Conservation (phyloP, 64 coral and sea anemone genomes). For the Pocillopora damicornis region DNA sequence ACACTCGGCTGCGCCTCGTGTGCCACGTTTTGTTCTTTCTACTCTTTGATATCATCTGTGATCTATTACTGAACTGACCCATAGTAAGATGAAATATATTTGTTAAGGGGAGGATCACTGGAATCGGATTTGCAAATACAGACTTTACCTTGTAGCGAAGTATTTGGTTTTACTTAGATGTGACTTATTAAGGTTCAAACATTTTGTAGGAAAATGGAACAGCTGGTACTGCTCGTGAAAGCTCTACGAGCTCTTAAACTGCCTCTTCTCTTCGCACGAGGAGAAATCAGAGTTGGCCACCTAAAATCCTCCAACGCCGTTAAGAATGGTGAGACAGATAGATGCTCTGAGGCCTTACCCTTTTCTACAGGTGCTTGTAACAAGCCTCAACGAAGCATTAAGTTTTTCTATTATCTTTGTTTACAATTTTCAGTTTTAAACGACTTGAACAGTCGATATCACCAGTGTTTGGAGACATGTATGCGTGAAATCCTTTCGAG, state of each 20-base stretch:
- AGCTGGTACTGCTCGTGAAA: slow-evolving; percentile 90
- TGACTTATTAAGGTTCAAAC: not conserved
- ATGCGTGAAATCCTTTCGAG: no score
- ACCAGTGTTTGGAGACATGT: slow-evolving; percentile 63
- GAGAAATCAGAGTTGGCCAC: slow-evolving; percentile 63
- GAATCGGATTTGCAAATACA: no score
- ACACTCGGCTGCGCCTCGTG: no score
- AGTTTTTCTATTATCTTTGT: not conserved
- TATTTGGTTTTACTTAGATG: not conserved
- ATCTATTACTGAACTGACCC: no score
- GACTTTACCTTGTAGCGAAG: no score
- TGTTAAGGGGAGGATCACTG: no score
- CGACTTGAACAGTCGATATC: slow-evolving; percentile 73
- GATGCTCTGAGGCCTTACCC: not conserved
- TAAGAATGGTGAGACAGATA: slow-evolving; percentile 68
- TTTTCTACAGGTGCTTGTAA: not conserved
- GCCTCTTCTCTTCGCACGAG: slow-evolving; percentile 69
- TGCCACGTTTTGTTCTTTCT: no score
- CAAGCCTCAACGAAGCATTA: no score
- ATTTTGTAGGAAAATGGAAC: slow-evolving; percentile 77
- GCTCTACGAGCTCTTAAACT: slow-evolving; percentile 74
- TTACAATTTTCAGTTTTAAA: slow-evolving; percentile 53
- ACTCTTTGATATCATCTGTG: no score
- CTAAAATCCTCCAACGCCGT: slow-evolving; percentile 92
- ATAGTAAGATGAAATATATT: no score